phyloP scores from a whole-genome alignment of 2,113 vertebrate species.

The Pogonocichla stellata region DNA sequence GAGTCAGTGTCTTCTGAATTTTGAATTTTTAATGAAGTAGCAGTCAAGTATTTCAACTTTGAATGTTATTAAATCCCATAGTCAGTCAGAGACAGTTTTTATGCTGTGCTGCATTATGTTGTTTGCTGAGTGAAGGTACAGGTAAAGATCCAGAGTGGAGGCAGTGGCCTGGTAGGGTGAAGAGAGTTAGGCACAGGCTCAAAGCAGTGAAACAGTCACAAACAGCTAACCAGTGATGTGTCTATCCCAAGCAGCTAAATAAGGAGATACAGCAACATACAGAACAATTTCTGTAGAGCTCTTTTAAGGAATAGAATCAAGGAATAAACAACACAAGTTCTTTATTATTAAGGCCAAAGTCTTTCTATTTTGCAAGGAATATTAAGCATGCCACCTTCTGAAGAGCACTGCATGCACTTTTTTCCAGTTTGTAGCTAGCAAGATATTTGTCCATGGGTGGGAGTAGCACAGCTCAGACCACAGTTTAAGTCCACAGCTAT shows the following conservation, averaged over 20 bases:
- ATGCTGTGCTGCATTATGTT: not conserved
- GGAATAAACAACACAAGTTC: not conserved
- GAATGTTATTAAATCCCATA: not conserved
- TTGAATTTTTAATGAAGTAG: not conserved
- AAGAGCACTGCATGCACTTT: not conserved
- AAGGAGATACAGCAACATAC: not conserved
- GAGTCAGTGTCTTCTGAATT: not conserved
- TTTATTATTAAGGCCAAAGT: not conserved
- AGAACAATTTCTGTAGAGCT: not conserved
- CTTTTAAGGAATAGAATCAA: not conserved
- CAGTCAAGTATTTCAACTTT: not conserved
- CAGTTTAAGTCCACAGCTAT: not conserved
- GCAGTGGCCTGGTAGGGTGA: not conserved
- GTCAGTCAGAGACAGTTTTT: rapidly evolving
- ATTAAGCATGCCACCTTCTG: not conserved
- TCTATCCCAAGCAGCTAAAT: not conserved
- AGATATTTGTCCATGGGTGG: not conserved
- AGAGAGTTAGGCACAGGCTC: not conserved
- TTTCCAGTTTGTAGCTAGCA: not conserved
- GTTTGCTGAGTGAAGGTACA: not conserved
- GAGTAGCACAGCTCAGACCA: not conserved
- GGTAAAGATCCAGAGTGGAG: not conserved
- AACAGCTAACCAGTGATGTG: not conserved
- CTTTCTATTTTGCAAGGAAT: not conserved
- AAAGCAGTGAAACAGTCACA: not conserved